Percentiles rank a stretch among this genome's conserved stretches.
Conservation (phyloP, 2,113 vertebrate genomes). For the Upupa epops region DNA sequence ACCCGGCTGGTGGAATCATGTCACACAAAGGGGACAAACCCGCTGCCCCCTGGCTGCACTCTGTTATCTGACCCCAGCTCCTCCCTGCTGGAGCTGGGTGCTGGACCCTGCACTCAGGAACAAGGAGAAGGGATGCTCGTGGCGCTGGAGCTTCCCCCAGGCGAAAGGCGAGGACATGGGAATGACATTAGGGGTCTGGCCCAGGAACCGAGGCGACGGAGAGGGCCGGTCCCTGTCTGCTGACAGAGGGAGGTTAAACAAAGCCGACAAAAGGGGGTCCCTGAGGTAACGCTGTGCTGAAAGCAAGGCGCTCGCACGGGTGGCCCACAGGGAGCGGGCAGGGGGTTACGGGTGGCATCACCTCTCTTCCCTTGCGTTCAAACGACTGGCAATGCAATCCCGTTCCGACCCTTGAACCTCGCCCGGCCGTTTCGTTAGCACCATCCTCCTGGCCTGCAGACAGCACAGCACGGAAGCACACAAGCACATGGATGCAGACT, state of each 20-base stretch:
- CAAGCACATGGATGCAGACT: slow-evolving; percentile 60
- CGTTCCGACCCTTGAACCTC: neutral
- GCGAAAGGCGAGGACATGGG: neutral
- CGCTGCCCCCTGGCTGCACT: neutral
- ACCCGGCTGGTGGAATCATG: neutral
- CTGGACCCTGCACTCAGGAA: neutral
- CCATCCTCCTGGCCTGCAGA: neutral
- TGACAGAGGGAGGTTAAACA: slow-evolving; percentile 45
- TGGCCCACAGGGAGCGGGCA: slow-evolving; percentile 60
- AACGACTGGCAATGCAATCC: slow-evolving; percentile 60
- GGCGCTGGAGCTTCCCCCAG: neutral
- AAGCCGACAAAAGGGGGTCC: slow-evolving; percentile 33
- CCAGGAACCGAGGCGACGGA: neutral
- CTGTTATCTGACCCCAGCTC: neutral
- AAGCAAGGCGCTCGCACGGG: slow-evolving; percentile 67
- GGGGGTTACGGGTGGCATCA: slow-evolving; percentile 38
- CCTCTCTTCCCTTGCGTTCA: slow-evolving; percentile 26
- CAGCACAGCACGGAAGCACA: slow-evolving; percentile 53
- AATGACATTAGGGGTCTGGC: neutral
- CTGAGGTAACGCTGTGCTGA: slow-evolving; percentile 61
- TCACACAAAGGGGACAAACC: neutral
- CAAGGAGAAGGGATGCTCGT: neutral
- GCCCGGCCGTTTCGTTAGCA: no score
- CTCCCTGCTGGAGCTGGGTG: neutral
- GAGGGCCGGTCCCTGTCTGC: neutral